Evolutionary conservation across 2,888 invertebrate genomes (phyloP), one percentile per base, ranked within the genome.

Genomic region (Drosophila meridionalis): DNA sequence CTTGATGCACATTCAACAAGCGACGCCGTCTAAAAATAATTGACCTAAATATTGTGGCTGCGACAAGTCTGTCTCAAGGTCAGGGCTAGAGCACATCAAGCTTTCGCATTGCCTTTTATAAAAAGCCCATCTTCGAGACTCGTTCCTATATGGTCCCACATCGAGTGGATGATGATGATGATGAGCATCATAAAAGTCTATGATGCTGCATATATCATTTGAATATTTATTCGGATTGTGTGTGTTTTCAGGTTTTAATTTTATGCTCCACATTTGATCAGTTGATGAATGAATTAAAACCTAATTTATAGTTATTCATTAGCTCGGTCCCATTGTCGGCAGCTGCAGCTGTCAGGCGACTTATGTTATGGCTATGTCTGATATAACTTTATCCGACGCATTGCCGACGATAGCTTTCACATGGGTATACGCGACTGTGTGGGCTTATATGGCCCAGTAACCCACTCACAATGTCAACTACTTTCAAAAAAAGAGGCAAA

Each of bases 401-500:
- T 28, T 47, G 6, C 6, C 32, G 32, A 11, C 61, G 55, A 48
- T 32, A 55, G 45, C 58, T 78, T 78, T 67, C 55, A 48, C 48
- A 60, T 52, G 47, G 40, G 38, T 40, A 38, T 55, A 42, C 11
- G 43, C 43, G 61, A 50, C 64, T 53, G 11, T 50, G 45, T 60
- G 70, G 59, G 40, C 43, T 56, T 60, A 45, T 28, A 61, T 70
- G 73, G 71, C 50, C 38, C 59, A 60, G 36, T 50, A 42, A n/a
- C n/a, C 45, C 59, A 6, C 14, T 14, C 32, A 78, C 89, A 90
- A 90, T 90, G 90, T 87, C 90, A 90, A 89, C 89, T 76, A 83
- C 85, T 90, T 85, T 85, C 82, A 69, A 90, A 89, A 73, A 56
- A 55, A 55, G 55, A 55, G 40, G 4, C 9, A 30, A 30, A n/a